Percentiles rank a stretch among this genome's conserved stretches.
These are phyloP conservation scores for Margaritifera margaritifera DNA, from an alignment of 2,888 invertebrate genomes.

Conservation along the genomic window DNA sequence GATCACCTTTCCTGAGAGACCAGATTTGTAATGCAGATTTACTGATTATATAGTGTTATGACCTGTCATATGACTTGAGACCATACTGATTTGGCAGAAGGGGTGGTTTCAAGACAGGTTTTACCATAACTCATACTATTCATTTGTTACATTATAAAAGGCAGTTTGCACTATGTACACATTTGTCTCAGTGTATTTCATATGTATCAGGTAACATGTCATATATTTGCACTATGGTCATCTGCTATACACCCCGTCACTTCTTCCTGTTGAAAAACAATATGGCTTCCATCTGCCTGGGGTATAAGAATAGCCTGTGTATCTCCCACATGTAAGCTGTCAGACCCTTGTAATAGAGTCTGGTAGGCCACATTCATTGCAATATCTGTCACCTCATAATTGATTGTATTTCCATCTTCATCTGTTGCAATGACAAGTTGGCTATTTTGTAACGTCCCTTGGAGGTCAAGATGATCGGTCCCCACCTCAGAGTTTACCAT, in stretches of 20 bases:
- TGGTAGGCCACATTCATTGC: constrained; percentile 51
- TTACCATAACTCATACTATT: no score
- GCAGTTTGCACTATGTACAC: no score
- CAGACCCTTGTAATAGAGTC: constrained; percentile 38
- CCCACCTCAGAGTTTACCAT: constrained; percentile 7
- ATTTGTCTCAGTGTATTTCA: no score
- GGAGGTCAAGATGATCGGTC: constrained; percentile 39
- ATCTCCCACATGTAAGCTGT: constrained; percentile 19
- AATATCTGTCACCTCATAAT: constrained; percentile 59
- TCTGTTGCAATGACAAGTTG: constrained; percentile 58
- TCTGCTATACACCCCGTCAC: neutral
- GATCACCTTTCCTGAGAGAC: no score
- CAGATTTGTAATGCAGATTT: no score
- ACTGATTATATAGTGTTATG: no score
- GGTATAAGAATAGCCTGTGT: constrained; percentile 37
- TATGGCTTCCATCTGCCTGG: constrained; percentile 28
- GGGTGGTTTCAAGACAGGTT: no score
- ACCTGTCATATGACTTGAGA: no score
- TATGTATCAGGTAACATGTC: no score
- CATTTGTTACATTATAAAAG: no score
- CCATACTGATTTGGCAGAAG: no score
- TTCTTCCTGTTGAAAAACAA: constrained; percentile 31
- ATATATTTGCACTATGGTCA: no score
- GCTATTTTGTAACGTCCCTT: constrained; percentile 45
- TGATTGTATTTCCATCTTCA: constrained; percentile 47